phyloP scores from a whole-genome alignment of 23 tunicate genomes.

The Ciona savignyi region DNA sequence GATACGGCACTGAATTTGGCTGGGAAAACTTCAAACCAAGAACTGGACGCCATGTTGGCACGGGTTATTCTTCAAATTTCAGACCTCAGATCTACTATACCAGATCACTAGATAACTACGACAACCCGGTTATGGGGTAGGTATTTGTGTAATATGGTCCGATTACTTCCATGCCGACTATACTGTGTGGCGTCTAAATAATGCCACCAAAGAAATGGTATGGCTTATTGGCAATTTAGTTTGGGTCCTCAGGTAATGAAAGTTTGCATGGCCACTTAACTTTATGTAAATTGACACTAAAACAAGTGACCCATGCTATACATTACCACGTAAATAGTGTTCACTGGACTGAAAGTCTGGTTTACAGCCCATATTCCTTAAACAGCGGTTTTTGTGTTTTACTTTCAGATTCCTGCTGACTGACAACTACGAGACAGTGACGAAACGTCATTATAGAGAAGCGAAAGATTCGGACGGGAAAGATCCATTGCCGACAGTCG shows the following conservation, averaged over 20 bases:
- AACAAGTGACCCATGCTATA: too few relatives aligned
- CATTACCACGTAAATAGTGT: too few relatives aligned
- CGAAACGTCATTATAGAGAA: slow-evolving; percentile 65
- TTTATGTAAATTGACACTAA: too few relatives aligned
- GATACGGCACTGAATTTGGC: slow-evolving; percentile 70
- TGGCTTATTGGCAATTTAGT: neutral
- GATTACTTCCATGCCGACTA: too few relatives aligned
- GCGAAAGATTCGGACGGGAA: slow-evolving; percentile 52
- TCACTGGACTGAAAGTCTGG: too few relatives aligned
- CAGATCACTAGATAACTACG: slow-evolving; percentile 58
- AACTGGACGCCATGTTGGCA: slow-evolving; percentile 61
- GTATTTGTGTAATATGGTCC: too few relatives aligned
- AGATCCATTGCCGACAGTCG: slow-evolving; percentile 44
- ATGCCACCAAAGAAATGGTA: too few relatives aligned
- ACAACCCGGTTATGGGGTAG: slow-evolving; percentile 88
- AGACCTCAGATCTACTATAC: slow-evolving; percentile 89
- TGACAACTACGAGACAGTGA: slow-evolving; percentile 84
- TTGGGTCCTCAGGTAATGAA: too few relatives aligned
- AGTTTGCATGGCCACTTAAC: too few relatives aligned
- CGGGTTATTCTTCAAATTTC: slow-evolving; percentile 85
- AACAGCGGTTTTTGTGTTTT: neutral
- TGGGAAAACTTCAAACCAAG: slow-evolving; percentile 59
- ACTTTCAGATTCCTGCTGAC: slow-evolving; percentile 48
- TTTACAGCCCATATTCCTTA: too few relatives aligned
- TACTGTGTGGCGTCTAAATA: too few relatives aligned